A percentile compares a stretch with the other conserved stretches of the same genome.
phyloP scores from a whole-genome alignment of 2,888 invertebrate species.

The Ceramica pisi region DNA sequence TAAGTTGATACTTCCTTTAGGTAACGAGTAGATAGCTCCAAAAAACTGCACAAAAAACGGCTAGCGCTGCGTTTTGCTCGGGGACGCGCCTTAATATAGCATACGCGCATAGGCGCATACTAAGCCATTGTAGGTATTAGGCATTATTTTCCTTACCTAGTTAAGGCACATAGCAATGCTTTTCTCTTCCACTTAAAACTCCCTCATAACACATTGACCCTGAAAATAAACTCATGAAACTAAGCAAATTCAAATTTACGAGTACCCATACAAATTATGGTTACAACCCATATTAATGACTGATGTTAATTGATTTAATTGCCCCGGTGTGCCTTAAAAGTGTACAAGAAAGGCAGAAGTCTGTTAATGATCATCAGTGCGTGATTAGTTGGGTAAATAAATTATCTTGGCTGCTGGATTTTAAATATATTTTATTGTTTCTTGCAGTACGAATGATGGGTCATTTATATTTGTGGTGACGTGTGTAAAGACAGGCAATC shows the following conservation, averaged over 20 bases:
- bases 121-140: too few species aligned
- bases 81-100: too few species aligned
- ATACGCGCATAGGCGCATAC: too few species aligned
- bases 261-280: constrained; percentile 19
- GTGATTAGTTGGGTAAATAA: constrained; percentile 30
- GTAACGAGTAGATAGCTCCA: too few species aligned
- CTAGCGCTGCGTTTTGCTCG: too few species aligned
- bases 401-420: neutral
- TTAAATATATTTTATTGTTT: neutral
- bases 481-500: neutral
- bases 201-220: constrained; percentile 15
- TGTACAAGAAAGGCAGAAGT: constrained; percentile 56
- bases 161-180: too few species aligned
- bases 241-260: neutral
- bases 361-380: constrained; percentile 6
- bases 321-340: constrained; percentile 54
- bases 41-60: too few species aligned
- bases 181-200: too few species aligned
- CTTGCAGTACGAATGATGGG: too few species aligned
- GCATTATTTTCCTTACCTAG: too few species aligned
- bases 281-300: constrained; percentile 37
- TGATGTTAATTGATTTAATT: constrained; percentile 51
- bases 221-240: constrained; percentile 22
- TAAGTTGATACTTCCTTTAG: too few species aligned
- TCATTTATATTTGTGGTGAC: neutral